Evolutionary conservation across 2,888 invertebrate species (phyloP).

Genomic region (Trichacis sp.): DNA sequence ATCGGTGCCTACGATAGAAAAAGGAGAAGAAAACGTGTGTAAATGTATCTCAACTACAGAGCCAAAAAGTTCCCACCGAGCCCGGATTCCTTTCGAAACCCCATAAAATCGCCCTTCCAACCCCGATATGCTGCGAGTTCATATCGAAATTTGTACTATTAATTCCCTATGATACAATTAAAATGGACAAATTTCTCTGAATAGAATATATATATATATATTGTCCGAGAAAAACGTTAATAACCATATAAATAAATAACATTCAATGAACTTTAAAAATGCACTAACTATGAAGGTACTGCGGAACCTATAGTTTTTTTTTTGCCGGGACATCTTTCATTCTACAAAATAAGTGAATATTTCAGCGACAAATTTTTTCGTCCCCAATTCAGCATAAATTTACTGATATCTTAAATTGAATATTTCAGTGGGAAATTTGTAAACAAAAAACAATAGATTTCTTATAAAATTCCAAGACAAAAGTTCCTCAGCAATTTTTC

Average conservation of each 20-base stretch:
- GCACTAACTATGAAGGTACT: conserved; percentile 41
- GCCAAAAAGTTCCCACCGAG: conserved; percentile 14
- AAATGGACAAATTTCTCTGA: conserved; percentile 52
- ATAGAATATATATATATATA: conserved; percentile 50
- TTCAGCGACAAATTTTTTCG: too few species aligned
- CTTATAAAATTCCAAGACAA: too few species aligned
- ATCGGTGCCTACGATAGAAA: background rate
- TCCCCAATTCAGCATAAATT: too few species aligned
- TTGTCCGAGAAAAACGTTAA: conserved; percentile 60
- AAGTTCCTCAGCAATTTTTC: too few species aligned
- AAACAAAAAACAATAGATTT: too few species aligned
- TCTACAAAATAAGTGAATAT: too few species aligned
- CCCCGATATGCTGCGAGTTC: conserved; percentile 26
- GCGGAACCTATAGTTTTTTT: background rate
- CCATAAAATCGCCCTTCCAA: conserved; percentile 14
- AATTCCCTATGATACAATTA: conserved; percentile 49
- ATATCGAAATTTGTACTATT: conserved; percentile 50
- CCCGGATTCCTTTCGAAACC: background rate
- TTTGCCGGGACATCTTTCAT: conserved; percentile 6
- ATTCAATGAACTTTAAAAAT: conserved; percentile 55
- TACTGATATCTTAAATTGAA: too few species aligned
- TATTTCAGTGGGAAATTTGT: too few species aligned
- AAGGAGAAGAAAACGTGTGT: background rate
- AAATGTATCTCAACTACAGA: background rate
- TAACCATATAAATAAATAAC: conserved; percentile 44